A percentile compares a stretch with the other conserved stretches of the same genome.
These are phyloP conservation scores for Megalops atlanticus DNA, from an alignment of 2,113 vertebrate species.

Conservation along the genomic window DNA sequence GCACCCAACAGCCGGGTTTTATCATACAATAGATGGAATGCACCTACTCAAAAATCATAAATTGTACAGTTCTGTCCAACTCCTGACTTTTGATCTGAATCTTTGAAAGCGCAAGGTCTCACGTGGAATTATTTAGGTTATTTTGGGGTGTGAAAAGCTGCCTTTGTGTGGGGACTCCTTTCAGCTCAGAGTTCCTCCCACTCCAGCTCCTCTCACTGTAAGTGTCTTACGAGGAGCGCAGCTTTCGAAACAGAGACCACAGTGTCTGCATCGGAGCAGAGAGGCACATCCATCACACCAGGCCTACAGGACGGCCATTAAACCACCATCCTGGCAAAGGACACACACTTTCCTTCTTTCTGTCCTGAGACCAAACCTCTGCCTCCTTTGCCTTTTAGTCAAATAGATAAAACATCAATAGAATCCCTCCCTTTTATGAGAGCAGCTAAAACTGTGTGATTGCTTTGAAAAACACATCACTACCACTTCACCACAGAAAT, in stretches of 20 bases:
- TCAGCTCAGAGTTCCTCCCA: constrained; percentile 30
- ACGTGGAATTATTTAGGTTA: constrained; percentile 54
- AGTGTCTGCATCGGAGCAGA: not conserved
- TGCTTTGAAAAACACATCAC: not conserved
- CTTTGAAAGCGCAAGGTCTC: constrained; percentile 46
- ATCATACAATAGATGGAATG: no score
- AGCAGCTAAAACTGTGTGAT: not conserved
- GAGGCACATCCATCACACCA: not conserved
- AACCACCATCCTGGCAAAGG: not conserved
- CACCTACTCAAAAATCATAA: not conserved
- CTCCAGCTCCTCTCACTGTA: constrained; percentile 31
- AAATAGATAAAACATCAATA: not conserved
- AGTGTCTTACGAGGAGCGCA: not conserved
- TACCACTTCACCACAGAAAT: no score
- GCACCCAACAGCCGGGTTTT: no score
- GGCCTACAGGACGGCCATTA: not conserved
- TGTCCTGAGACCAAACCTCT: not conserved
- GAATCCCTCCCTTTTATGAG: not conserved
- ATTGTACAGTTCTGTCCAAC: not conserved
- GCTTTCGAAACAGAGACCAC: not conserved
- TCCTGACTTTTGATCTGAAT: constrained; percentile 8
- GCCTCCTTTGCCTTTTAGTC: not conserved
- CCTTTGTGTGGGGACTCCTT: constrained; percentile 48
- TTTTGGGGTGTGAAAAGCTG: constrained; percentile 59
- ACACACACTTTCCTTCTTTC: not conserved